These are phyloP conservation scores for Cataglyphis albicans DNA, from an alignment of 2,888 invertebrate genomes.

Conservation along the genomic window DNA sequence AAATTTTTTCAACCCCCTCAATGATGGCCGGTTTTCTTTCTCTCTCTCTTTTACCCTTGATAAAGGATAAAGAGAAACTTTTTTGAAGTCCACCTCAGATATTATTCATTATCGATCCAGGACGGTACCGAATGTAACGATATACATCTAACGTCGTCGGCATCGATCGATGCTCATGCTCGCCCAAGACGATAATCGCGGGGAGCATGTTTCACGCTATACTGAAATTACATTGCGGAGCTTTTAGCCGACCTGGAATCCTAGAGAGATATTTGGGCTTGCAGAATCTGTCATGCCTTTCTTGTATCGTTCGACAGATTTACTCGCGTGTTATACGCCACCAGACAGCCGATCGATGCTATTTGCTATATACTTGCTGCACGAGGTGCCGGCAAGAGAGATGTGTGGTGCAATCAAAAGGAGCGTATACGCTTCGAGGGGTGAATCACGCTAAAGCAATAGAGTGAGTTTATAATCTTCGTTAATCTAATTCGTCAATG, in stretches of 20 bases:
- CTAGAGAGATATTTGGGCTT: constrained; percentile 36
- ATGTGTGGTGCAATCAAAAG: constrained; percentile 73
- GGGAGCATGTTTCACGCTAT: constrained; percentile 64
- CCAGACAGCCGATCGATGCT: constrained; percentile 82
- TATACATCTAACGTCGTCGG: constrained; percentile 68
- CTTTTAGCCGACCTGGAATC: constrained; percentile 60
- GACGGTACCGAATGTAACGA: constrained; percentile 64
- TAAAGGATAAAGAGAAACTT: constrained; percentile 46
- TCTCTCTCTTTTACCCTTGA: constrained; percentile 36
- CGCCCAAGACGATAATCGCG: constrained; percentile 64
- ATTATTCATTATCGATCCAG: constrained; percentile 48
- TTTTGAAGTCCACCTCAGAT: constrained; percentile 58
- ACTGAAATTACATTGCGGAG: constrained; percentile 61
- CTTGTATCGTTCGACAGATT: constrained; percentile 54
- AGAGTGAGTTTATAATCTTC: constrained; percentile 32
- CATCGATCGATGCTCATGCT: constrained; percentile 59
- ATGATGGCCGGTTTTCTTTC: constrained; percentile 17
- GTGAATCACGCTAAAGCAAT: constrained; percentile 47
- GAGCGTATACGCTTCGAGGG: constrained; percentile 50
- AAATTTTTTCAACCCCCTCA: constrained; percentile 61
- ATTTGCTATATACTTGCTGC: constrained; percentile 65
- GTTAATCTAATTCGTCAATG: constrained; percentile 30
- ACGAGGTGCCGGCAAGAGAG: constrained; percentile 73
- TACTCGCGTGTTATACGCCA: constrained; percentile 75
- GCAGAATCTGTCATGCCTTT: constrained; percentile 47